phyloP scores from a whole-genome alignment of 2,797 vertebrate species.

The Oreortyx pictus region DNA sequence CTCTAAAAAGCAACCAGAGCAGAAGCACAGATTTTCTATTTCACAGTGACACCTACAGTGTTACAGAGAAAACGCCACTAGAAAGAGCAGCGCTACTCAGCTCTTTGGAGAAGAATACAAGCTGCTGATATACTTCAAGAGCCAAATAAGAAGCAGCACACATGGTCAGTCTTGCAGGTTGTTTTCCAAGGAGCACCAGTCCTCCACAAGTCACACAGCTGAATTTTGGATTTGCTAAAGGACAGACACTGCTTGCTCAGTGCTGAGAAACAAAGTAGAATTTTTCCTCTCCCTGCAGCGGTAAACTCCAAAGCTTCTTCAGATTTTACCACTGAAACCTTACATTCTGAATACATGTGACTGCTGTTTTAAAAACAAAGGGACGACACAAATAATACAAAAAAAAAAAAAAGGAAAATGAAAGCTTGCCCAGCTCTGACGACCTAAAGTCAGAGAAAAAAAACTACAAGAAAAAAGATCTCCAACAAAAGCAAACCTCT shows the following conservation, averaged over 20 bases:
- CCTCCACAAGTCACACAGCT: neutral
- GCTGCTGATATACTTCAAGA: neutral
- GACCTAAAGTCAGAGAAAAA: too few relatives aligned
- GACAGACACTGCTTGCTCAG: neutral
- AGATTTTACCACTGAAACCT: neutral
- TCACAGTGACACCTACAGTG: constrained; percentile 68
- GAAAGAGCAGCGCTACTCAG: neutral
- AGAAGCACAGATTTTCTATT: constrained; percentile 54
- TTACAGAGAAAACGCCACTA: constrained; percentile 4
- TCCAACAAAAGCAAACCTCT: too few relatives aligned
- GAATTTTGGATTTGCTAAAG: neutral
- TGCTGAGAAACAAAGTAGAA: neutral
- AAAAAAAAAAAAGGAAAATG: too few relatives aligned
- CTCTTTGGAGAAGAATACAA: neutral
- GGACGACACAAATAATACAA: too few relatives aligned
- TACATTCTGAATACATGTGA: neutral
- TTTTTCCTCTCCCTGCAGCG: neutral
- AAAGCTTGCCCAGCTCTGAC: too few relatives aligned
- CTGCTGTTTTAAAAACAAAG: neutral
- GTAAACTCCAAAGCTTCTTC: neutral
- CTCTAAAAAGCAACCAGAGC: neutral
- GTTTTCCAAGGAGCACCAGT: neutral
- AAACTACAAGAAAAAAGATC: too few relatives aligned
- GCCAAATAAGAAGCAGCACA: neutral
- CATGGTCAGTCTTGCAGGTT: fast-evolving